Conservation (phyloP, 2,888 invertebrate species). For the Yponomeuta malinellus region DNA sequence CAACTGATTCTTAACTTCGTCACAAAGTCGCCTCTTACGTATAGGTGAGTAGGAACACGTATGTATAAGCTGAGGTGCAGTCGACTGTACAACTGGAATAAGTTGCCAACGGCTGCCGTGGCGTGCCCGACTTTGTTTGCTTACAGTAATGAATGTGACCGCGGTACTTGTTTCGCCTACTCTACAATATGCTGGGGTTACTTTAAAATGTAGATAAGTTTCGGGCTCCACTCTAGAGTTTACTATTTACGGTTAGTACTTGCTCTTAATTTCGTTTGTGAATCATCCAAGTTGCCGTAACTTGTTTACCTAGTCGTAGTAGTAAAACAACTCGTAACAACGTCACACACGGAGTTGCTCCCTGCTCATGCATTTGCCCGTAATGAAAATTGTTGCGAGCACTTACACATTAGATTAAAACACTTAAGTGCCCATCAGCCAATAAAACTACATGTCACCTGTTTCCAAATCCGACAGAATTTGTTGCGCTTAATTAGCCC, state of each 20-base stretch:
- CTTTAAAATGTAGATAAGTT: slow-evolving; percentile 3
- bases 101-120: no score
- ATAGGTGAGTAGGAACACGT: no score
- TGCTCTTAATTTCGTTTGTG: background rate
- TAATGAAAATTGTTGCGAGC: background rate
- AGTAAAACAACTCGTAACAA: background rate
- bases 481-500: no score
- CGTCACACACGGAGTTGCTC: background rate
- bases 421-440: no score
- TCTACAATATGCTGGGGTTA: background rate
- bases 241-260: background rate
- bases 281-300: background rate
- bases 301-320: background rate
- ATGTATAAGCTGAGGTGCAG: no score
- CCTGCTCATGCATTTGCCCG: background rate
- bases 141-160: background rate
- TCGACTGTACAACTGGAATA: no score
- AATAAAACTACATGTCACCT: no score
- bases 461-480: no score
- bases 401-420: no score
- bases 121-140: background rate
- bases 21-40: no score
- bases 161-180: background rate
- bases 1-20: no score
- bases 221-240: slow-evolving; percentile 4